phyloP scores from a whole-genome alignment of 2,888 invertebrate species.

The Synanthedon tipuliformis region DNA sequence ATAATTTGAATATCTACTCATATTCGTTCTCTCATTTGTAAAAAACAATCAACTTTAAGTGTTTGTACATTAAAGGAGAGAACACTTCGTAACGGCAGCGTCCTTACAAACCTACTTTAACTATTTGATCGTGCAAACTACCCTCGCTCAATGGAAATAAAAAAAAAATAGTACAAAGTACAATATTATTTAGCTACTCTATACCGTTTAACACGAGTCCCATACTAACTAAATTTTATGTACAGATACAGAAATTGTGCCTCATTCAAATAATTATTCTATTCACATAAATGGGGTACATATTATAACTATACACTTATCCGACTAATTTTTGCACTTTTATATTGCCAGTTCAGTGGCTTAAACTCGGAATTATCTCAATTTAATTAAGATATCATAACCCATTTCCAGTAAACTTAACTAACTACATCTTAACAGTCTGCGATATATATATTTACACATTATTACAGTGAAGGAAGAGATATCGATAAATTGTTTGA shows the following conservation, averaged over 20 bases:
- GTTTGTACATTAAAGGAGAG: slow-evolving; percentile 36
- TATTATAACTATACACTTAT: slow-evolving; percentile 58
- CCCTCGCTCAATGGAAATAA: neutral
- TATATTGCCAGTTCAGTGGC: slow-evolving; percentile 61
- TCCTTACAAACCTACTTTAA: neutral
- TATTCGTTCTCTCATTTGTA: slow-evolving; percentile 36
- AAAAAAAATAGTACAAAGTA: neutral
- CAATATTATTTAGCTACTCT: neutral
- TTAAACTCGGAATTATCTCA: slow-evolving; percentile 67
- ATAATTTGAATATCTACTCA: slow-evolving; percentile 36
- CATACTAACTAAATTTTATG: slow-evolving; percentile 51
- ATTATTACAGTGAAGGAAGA: slow-evolving; percentile 41
- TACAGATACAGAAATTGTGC: slow-evolving; percentile 64
- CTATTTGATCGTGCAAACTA: neutral
- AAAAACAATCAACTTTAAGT: slow-evolving; percentile 25
- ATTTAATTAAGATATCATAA: slow-evolving; percentile 65
- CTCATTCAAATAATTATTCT: slow-evolving; percentile 48
- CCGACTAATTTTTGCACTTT: slow-evolving; percentile 64
- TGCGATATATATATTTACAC: slow-evolving; percentile 53
- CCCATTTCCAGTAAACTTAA: slow-evolving; percentile 48
- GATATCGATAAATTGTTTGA: slow-evolving; percentile 48
- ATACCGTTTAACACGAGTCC: slow-evolving; percentile 30
- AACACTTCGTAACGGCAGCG: slow-evolving; percentile 6
- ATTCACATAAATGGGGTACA: slow-evolving; percentile 60
- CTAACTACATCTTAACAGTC: slow-evolving; percentile 40